These are phyloP conservation scores for Thrips palmi DNA, from an alignment of 1,140 invertebrate genomes.

Conservation along the genomic window DNA sequence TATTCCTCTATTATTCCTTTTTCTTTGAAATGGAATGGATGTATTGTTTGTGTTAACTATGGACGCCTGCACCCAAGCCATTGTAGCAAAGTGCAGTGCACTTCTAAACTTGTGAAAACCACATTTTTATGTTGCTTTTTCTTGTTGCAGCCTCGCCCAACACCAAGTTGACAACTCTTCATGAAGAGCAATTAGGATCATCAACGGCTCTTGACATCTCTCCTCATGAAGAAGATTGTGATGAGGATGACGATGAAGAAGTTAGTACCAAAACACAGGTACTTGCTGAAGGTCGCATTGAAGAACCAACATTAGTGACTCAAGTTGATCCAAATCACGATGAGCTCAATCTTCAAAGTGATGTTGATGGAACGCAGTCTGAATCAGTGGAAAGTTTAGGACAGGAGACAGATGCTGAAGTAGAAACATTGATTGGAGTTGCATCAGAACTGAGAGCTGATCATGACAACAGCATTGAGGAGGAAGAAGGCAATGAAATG, in stretches of 20 bases:
- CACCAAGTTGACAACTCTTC: constrained; percentile 67
- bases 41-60: not conserved
- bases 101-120: not conserved
- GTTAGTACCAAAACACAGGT: no score
- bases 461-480: no score
- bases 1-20: constrained; percentile 4
- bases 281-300: no score
- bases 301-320: no score
- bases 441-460: no score
- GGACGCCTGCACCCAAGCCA: not conserved
- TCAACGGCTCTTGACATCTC: constrained; percentile 15
- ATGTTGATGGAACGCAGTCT: no score
- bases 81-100: not conserved
- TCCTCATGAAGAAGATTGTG: constrained; percentile 14
- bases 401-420: no score
- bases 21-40: not conserved
- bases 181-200: constrained; percentile 52
- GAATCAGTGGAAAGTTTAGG: no score
- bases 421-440: no score
- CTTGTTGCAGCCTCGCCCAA: constrained; percentile 50
- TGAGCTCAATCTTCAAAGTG: no score
- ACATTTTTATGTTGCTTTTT: not conserved
- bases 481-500: no score
- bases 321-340: no score
- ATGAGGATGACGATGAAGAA: constrained; percentile 14